These are phyloP conservation scores for Platyrinchus mystaceus DNA, from an alignment of 2,797 vertebrate genomes.

Conservation along the genomic window DNA sequence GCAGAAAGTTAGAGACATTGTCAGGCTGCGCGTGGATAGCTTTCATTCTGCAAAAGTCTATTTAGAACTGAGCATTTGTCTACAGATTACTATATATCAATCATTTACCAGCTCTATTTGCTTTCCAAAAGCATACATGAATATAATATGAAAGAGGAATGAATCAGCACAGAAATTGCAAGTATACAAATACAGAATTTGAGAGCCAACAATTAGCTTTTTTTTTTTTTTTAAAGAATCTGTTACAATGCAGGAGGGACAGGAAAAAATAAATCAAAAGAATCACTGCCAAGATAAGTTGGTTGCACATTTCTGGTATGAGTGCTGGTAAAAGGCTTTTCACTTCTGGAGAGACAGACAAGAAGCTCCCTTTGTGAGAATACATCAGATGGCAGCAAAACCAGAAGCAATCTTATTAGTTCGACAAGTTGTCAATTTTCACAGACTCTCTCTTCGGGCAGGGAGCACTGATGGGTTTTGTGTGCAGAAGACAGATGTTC, in stretches of 20 bases:
- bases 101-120: background rate
- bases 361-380: background rate
- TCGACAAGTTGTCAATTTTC: slow-evolving; percentile 45
- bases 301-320: background rate
- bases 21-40: background rate
- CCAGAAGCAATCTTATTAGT: slow-evolving; percentile 8
- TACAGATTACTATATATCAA: background rate
- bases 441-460: background rate
- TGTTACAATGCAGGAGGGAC: background rate
- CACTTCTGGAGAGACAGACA: background rate
- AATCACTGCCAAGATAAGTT: background rate
- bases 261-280: background rate
- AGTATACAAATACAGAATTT: background rate
- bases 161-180: background rate
- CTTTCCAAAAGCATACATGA: background rate
- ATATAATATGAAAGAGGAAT: background rate
- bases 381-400: background rate
- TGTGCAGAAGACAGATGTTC: slow-evolving; percentile 40
- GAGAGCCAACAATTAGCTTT: background rate
- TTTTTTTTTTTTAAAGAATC: background rate
- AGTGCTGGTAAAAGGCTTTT: background rate
- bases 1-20: background rate
- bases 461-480: background rate
- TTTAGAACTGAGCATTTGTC: background rate
- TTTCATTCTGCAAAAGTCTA: background rate